Base-by-base conservation (phyloP, 1,140 invertebrate genomes). In the Euwallacea similis region DNA sequence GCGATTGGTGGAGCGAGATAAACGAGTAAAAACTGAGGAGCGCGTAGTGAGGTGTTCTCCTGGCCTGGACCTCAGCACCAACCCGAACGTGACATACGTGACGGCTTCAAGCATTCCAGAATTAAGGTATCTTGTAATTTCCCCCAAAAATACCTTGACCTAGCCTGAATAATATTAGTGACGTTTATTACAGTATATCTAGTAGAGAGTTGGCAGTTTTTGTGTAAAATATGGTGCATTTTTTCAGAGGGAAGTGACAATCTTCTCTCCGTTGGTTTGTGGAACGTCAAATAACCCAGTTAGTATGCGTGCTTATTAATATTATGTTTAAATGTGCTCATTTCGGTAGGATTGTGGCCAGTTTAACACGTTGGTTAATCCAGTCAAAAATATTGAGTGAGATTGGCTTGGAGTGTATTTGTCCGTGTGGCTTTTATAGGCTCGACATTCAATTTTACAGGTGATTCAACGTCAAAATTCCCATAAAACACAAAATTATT, bases 71-170 rank as follows among this genome's bases (percentile, higher is more conserved):
- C 61, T 80, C 13, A 76, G 76, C n/a, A 74, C 78, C 11, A 77
- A 81, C 76, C 79, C 79, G 0, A 76, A 76, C 21, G 80, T 80
- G 33, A 81, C 79, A 8, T 81, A 76, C 56, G 80, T 80, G 16
- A 74, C 77, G 42, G 73, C 75, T 55, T 72, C 75, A 68, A 77
- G 74, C 74, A 73, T 76, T 73, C 72, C 73, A 66, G 77, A 79
- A 54, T 72, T 72, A 70, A 77, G 74, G 74, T 76, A 71, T 47
- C 15, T 33, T 33, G 11, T 66, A 15, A 13, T 10, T 50, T 50
- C 46, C 11, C 9, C 11, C 11, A 33, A 61, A 41, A 42, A 41
- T 6, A 50, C 46, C 2, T 50, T 50, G 13, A 50, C 9, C 11
- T 8, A 50, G 46, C 13, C 13, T 11, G 13, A 50, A 50, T 50